Base-by-base conservation (phyloP, 2,888 invertebrate species). In the Cylindroiulus punctatus region DNA sequence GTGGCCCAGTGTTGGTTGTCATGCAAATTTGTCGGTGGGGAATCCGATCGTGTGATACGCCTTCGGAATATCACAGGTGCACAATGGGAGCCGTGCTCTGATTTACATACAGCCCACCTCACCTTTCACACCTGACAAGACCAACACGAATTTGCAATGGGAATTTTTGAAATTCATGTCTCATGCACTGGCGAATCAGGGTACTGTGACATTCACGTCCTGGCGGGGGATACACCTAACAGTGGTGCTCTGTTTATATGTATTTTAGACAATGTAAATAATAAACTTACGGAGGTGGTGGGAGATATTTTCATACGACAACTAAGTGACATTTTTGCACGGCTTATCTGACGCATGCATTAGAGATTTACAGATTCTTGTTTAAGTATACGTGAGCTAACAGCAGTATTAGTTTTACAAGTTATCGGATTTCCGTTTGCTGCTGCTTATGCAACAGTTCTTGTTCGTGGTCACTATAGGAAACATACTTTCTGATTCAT, bases 1-100 rank as follows among this genome's bases (percentile, higher is more conserved):
- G 22, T 65, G 65, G 65, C 65, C 65, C 65, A 65, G 65, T 65
- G 65, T 22, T 26, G 26, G 26, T 65, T 65, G 65, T 65, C 65
- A 65, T 65, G 65, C 65, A 65, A 65, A 65, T 65, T 65, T 65
- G 22, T 0, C 26, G 2, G 65, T 12, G 65, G 65, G 65, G 65
- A 26, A 26, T 22, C 65, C 26, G 65, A 65, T 65, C 26, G 12
- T 65, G 4, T 22, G 65, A 65, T 65, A 65, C 65, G 26, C 65
- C 65, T 65, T 22, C n/a, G 26, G 65, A 26, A 65, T 26, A 26
- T 22, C 65, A 7, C 65, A 65, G 65, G 26, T 65, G 65, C 65
- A 65, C 65, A 65, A 65, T 22, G 26, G 26, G 26, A 26, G 26
- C 65, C n/a, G 65, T 26, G 65, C 26, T 26, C 65, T 65, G 26